phyloP scores from a whole-genome alignment of 2,797 vertebrate species.

The Paratrypauchen microcephalus region DNA sequence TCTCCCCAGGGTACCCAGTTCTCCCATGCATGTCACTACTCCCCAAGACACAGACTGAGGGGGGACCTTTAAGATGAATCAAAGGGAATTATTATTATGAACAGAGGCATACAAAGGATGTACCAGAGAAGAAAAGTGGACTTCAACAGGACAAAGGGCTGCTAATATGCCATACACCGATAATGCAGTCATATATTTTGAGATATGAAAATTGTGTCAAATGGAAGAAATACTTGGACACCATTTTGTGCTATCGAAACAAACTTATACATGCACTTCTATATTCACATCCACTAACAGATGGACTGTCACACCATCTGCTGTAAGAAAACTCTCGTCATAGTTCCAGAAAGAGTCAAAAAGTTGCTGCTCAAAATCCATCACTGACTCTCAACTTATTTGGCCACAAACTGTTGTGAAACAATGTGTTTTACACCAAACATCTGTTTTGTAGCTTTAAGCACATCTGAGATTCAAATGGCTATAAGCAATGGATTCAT shows the following conservation, averaged over 20 bases:
- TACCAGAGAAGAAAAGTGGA: slow-evolving; percentile 55
- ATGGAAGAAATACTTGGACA: slow-evolving; percentile 51
- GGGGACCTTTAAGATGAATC: slow-evolving; percentile 66
- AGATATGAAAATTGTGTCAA: slow-evolving; percentile 36
- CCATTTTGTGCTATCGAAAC: slow-evolving; percentile 56
- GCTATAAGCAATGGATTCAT: slow-evolving; percentile 39
- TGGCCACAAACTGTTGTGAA: slow-evolving; percentile 28
- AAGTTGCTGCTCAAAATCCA: slow-evolving; percentile 46
- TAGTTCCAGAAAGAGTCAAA: slow-evolving; percentile 49
- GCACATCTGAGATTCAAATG: slow-evolving; percentile 44
- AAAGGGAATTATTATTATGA: slow-evolving; percentile 50
- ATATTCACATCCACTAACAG: slow-evolving; percentile 47
- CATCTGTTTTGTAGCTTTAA: slow-evolving; percentile 61
- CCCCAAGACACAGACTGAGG: slow-evolving; percentile 80
- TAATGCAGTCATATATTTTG: slow-evolving; percentile 32
- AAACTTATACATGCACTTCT: slow-evolving; percentile 42
- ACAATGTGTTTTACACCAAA: slow-evolving; percentile 35
- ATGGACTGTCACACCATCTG: slow-evolving; percentile 66
- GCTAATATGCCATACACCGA: slow-evolving; percentile 35
- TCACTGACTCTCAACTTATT: slow-evolving; percentile 18
- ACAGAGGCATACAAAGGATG: slow-evolving; percentile 63
- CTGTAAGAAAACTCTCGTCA: slow-evolving; percentile 48
- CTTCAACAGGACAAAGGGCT: slow-evolving; percentile 42
- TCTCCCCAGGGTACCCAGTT: slow-evolving; percentile 73
- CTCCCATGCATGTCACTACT: slow-evolving; percentile 79